Conservation (phyloP, 2,888 invertebrate species). For the Parasteatoda lunata region DNA sequence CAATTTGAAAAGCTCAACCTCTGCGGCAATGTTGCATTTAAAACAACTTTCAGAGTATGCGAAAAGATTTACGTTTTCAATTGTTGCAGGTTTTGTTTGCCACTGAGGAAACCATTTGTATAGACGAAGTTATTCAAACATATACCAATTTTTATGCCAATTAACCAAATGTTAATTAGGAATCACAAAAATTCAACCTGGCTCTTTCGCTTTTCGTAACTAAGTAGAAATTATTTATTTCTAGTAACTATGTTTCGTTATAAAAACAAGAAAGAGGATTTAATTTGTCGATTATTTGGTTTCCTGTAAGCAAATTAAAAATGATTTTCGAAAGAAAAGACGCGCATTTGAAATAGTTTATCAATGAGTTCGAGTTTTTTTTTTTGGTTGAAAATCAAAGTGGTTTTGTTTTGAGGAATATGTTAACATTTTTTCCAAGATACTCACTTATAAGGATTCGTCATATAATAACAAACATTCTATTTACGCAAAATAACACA, state of each 20-base stretch:
- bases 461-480: too few species aligned
- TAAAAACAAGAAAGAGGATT: too few species aligned
- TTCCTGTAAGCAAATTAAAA: too few species aligned
- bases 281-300: too few species aligned
- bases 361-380: too few species aligned
- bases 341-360: too few species aligned
- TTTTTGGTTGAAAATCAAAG: too few species aligned
- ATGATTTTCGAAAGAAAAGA: too few species aligned
- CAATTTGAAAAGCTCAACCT: constrained; percentile 6
- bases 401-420: too few species aligned
- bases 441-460: too few species aligned
- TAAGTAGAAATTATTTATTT: constrained; percentile 33
- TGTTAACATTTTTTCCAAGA: too few species aligned
- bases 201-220: constrained; percentile 31
- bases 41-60: constrained; percentile 8
- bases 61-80: constrained; percentile 9
- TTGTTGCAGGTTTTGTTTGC: constrained; percentile 44
- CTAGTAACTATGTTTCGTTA: not conserved
- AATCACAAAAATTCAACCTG: constrained; percentile 54
- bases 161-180: constrained; percentile 64
- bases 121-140: constrained; percentile 19
- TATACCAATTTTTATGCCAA: constrained; percentile 62
- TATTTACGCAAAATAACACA: too few species aligned
- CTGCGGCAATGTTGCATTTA: not conserved
- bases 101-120: constrained; percentile 56